Evolutionary conservation across 1,140 invertebrate species (phyloP).

Genomic region (Halesus radiatus): DNA sequence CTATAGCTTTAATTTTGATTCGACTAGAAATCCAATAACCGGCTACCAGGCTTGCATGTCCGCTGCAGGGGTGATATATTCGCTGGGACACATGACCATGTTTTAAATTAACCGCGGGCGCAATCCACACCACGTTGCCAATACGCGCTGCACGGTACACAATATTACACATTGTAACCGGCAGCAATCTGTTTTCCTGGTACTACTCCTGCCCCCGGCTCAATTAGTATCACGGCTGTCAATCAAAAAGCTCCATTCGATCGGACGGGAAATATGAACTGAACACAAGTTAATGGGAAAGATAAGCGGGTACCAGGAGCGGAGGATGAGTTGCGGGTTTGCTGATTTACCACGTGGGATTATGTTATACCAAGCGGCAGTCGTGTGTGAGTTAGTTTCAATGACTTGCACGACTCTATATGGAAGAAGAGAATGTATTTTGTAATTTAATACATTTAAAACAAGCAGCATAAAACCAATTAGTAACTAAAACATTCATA

Average conservation of each 20-base stretch:
- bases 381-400: not conserved
- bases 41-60: constrained; percentile 4
- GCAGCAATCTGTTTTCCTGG: not conserved
- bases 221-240: constrained; percentile 43
- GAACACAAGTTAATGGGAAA: constrained; percentile 25
- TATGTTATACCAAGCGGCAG: not conserved
- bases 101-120: constrained; percentile 23
- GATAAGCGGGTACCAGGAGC: constrained; percentile 22
- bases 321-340: constrained; percentile 9
- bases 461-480: no score
- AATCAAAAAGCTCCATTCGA: constrained; percentile 26
- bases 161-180: not conserved
- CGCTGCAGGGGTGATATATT: constrained; percentile 3
- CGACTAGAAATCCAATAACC: no score
- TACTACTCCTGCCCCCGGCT: not conserved
- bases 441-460: no score
- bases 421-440: no score
- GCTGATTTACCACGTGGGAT: not conserved
- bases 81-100: constrained; percentile 9
- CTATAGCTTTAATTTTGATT: no score
- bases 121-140: not conserved
- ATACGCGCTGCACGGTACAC: not conserved
- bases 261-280: constrained; percentile 34
- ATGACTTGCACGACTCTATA: not conserved
- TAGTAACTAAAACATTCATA: no score